These are phyloP conservation scores for Andrena marginata DNA, from an alignment of 2,888 invertebrate species.

Conservation along the genomic window DNA sequence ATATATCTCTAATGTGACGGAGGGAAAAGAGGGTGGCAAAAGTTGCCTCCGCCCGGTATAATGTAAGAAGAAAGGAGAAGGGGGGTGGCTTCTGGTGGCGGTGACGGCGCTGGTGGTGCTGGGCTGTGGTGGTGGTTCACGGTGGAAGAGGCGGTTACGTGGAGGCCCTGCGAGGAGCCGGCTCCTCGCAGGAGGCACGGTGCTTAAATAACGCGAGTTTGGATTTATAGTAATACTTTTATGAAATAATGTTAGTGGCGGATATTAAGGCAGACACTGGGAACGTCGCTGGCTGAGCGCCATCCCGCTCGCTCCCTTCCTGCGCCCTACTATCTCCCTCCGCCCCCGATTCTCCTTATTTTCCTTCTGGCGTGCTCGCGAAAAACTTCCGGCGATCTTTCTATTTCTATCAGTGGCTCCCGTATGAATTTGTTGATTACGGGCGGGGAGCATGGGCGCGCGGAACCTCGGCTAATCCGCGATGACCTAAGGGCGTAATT, in stretches of 20 bases:
- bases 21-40: slow-evolving; percentile 77
- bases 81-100: slow-evolving; percentile 24
- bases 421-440: slow-evolving; percentile 44
- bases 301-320: slow-evolving; percentile 68
- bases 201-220: slow-evolving; percentile 84
- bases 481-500: background rate
- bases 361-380: slow-evolving; percentile 42
- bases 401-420: slow-evolving; percentile 38
- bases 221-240: slow-evolving; percentile 85
- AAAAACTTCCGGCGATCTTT: slow-evolving; percentile 63
- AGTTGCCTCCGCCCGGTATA: slow-evolving; percentile 77
- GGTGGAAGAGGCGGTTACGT: slow-evolving; percentile 21
- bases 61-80: slow-evolving; percentile 71
- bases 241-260: slow-evolving; percentile 85
- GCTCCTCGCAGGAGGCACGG: slow-evolving; percentile 71
- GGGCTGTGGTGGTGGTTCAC: slow-evolving; percentile 34
- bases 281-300: slow-evolving; percentile 74
- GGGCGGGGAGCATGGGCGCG: slow-evolving; percentile 12
- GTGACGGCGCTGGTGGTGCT: slow-evolving; percentile 34
- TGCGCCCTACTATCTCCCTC: slow-evolving; percentile 25
- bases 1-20: slow-evolving; percentile 81
- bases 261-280: slow-evolving; percentile 85
- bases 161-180: slow-evolving; percentile 40
- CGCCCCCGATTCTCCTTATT: slow-evolving; percentile 43
- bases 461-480: background rate